These are phyloP conservation scores for Coranthus polyacanthus DNA, from an alignment of 2,797 vertebrate species.

Conservation along the genomic window DNA sequence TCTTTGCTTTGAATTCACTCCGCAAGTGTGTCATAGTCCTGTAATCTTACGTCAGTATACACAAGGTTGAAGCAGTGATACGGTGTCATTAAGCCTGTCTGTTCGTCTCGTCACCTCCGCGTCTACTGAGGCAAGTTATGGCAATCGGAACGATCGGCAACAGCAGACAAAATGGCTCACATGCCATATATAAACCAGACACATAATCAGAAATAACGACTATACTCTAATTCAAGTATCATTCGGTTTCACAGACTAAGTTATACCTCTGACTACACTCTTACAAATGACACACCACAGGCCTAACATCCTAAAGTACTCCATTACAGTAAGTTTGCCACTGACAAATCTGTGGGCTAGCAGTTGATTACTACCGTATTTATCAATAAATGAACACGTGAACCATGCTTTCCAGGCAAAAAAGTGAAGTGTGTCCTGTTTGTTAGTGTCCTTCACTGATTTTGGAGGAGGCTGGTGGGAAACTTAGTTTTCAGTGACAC, in stretches of 20 bases:
- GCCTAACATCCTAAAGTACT: conserved; percentile 70
- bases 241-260: conserved; percentile 69
- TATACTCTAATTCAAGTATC: conserved; percentile 76
- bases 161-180: conserved; percentile 66
- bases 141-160: conserved; percentile 68
- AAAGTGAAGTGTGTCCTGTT: conserved; percentile 14
- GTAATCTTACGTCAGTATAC: conserved; percentile 46
- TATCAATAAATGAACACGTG: conserved; percentile 29
- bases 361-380: conserved; percentile 37
- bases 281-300: conserved; percentile 68
- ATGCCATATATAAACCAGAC: conserved; percentile 68
- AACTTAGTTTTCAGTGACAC: conserved; percentile 25
- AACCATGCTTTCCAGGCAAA: conserved; percentile 40
- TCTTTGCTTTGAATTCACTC: conserved; percentile 34
- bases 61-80: conserved; percentile 52
- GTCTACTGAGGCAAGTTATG: conserved; percentile 64
- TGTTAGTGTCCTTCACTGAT: conserved; percentile 2
- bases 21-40: conserved; percentile 37
- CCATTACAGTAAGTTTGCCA: conserved; percentile 59
- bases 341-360: conserved; percentile 41
- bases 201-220: conserved; percentile 61
- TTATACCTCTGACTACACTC: conserved; percentile 73
- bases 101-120: conserved; percentile 18
- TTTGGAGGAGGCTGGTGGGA: conserved; percentile 39
- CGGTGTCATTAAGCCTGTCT: conserved; percentile 31